A percentile compares a stretch with the other conserved stretches of the same genome.
Conservation (phyloP, 2,797 vertebrate species). For the Eulemur rubriventer region DNA sequence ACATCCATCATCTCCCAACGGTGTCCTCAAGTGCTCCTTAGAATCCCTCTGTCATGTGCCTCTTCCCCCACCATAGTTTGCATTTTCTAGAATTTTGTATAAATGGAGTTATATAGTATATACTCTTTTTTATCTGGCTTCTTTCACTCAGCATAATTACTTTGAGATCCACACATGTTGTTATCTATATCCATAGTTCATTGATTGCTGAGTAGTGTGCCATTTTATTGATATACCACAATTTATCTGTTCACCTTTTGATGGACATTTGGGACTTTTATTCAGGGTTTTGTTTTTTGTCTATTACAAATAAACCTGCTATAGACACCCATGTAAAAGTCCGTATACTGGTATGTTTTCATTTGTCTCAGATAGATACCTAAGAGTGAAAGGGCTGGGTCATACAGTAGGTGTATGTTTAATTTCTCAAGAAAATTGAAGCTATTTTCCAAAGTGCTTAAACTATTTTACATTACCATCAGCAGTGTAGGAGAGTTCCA, state of each 20-base stretch:
- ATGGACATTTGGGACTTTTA: background rate
- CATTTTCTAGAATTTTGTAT: background rate
- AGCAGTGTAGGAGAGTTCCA: background rate
- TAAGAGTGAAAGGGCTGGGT: background rate
- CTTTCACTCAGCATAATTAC: background rate
- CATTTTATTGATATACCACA: background rate
- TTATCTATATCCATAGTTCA: background rate
- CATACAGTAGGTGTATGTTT: background rate
- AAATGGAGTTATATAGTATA: background rate
- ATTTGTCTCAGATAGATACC: background rate
- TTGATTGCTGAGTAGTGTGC: background rate
- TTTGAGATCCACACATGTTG: background rate
- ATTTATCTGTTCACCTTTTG: background rate
- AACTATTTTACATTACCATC: background rate
- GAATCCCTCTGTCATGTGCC: background rate
- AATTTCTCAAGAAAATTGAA: constrained; percentile 1
- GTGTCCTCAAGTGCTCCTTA: background rate
- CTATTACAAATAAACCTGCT: constrained; percentile 19
- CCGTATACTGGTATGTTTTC: background rate
- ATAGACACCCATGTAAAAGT: background rate
- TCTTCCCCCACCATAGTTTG: background rate
- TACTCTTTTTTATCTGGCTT: background rate
- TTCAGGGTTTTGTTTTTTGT: background rate
- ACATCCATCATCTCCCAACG: background rate
- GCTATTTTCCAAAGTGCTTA: background rate